phyloP scores from a whole-genome alignment of 2,113 vertebrate genomes.

The Smithornis capensis region DNA sequence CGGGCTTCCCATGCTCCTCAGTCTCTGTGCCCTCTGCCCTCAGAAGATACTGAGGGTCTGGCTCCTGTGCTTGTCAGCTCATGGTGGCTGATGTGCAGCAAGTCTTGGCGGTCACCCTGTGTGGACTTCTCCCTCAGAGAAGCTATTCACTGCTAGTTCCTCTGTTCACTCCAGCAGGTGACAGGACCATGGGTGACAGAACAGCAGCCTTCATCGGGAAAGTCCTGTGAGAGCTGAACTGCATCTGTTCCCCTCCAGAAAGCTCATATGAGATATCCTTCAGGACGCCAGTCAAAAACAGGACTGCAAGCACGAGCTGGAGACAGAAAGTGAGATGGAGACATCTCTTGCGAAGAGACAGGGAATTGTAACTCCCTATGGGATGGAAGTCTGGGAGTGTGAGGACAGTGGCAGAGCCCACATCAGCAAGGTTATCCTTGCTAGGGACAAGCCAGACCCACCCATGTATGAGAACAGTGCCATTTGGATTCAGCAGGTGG shows the following conservation, averaged over 20 bases:
- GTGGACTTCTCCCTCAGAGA: background rate
- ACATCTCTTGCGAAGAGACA: slow-evolving; percentile 8
- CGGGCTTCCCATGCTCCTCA: fast-evolving
- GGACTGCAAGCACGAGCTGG: background rate
- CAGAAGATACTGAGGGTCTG: background rate
- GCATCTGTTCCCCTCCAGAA: slow-evolving; percentile 22
- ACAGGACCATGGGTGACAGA: slow-evolving; percentile 32
- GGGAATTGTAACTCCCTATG: slow-evolving; percentile 27
- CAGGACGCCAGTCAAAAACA: background rate
- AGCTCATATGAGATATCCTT: slow-evolving; percentile 3
- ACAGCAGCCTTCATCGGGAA: slow-evolving; percentile 33
- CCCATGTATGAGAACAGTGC: slow-evolving; percentile 34
- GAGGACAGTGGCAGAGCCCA: slow-evolving; percentile 35
- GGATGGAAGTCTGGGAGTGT: slow-evolving; percentile 47
- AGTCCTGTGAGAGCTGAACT: slow-evolving; percentile 28
- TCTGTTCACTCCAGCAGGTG: slow-evolving; percentile 44
- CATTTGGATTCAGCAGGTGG: slow-evolving; percentile 59
- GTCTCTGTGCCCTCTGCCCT: background rate
- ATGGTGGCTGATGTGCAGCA: background rate
- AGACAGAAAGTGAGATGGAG: slow-evolving; percentile 1
- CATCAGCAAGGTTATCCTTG: slow-evolving; percentile 46
- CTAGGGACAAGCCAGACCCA: slow-evolving; percentile 31
- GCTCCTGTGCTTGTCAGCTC: background rate
- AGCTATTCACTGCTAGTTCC: background rate
- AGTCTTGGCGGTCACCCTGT: background rate